These are phyloP conservation scores for Ophioninae sp. DNA, from an alignment of 2,888 invertebrate genomes.

Conservation along the genomic window DNA sequence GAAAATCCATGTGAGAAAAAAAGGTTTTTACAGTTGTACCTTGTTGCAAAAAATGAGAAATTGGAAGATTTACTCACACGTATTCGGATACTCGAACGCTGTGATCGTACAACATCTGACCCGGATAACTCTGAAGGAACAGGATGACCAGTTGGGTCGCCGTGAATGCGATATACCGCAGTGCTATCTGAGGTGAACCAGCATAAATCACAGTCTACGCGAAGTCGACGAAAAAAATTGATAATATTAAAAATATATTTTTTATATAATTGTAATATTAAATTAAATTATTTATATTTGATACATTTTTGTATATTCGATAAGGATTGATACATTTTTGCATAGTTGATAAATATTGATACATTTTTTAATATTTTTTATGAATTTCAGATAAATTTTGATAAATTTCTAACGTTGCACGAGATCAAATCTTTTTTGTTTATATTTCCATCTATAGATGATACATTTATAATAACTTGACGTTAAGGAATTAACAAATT, in stretches of 20 bases:
- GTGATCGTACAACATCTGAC: conserved; percentile 59
- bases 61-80: conserved; percentile 45
- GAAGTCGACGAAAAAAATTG: conserved; percentile 4
- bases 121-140: conserved; percentile 61
- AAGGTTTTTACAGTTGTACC: neutral
- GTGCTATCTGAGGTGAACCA: conserved; percentile 44
- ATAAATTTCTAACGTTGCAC: neutral
- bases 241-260: neutral
- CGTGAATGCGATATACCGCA: conserved; percentile 57
- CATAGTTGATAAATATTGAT: no score
- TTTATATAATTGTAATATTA: no score
- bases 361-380: no score
- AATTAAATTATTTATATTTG: no score
- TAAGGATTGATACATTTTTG: no score
- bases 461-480: neutral
- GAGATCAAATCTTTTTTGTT: neutral
- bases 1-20: neutral
- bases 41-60: neutral
- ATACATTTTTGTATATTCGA: no score
- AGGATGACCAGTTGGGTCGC: conserved; percentile 49
- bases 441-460: neutral
- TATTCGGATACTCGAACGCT: conserved; percentile 56
- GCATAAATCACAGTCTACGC: conserved; percentile 60
- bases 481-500: neutral
- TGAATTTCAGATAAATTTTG: no score